phyloP scores from a whole-genome alignment of 2,797 vertebrate genomes.

The Arremon brunneinucha region DNA sequence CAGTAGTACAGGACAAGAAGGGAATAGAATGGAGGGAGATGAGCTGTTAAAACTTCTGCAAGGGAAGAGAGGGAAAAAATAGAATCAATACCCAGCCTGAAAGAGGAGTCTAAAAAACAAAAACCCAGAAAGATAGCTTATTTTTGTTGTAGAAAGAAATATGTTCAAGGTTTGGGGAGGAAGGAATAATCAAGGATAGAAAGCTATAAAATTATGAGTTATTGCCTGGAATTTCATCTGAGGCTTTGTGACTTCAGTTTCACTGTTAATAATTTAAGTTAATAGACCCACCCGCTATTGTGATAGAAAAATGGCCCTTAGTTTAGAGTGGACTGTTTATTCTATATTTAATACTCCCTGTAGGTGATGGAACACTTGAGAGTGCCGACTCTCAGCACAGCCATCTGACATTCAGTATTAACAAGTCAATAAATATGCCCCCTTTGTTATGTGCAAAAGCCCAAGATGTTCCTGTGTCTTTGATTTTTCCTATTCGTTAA shows the following conservation, averaged over 20 bases:
- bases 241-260: constrained; percentile 3
- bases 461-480: background rate
- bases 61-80: background rate
- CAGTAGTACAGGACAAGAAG: background rate
- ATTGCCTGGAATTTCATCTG: constrained; percentile 15
- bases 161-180: background rate
- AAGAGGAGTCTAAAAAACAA: background rate
- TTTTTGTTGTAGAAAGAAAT: background rate
- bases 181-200: background rate
- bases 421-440: constrained; percentile 13
- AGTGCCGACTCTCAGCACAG: background rate
- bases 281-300: background rate
- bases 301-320: background rate
- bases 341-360: constrained; percentile 28
- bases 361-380: constrained; percentile 29
- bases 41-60: background rate
- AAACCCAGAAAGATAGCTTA: background rate
- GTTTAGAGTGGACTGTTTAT: constrained; percentile 16
- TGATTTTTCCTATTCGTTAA: constrained; percentile 7
- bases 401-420: background rate
- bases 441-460: background rate
- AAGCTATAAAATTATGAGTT: constrained; percentile 22
- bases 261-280: constrained; percentile 27
- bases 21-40: background rate
- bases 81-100: background rate